Percentiles rank a stretch among this genome's conserved stretches.
Conservation (phyloP, 2,797 vertebrate genomes). For the Platalea minor region DNA sequence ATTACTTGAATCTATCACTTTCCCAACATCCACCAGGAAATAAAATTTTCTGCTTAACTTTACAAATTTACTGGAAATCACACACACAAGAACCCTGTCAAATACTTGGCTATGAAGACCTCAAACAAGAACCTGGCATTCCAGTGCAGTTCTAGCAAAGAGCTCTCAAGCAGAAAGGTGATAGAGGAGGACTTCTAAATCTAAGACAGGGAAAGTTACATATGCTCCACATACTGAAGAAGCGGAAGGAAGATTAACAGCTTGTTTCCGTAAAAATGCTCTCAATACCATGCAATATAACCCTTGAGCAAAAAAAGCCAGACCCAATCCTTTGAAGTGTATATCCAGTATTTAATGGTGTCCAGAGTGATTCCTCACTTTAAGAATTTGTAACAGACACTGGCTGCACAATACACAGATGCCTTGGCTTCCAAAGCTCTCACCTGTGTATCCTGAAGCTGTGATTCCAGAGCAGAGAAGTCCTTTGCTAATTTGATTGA, state of each 20-base stretch:
- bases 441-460: conserved; percentile 96
- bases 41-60: neutral
- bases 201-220: neutral
- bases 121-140: neutral
- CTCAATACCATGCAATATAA: neutral
- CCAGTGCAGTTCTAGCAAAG: neutral
- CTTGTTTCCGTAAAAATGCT: neutral
- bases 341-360: neutral
- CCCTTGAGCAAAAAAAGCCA: neutral
- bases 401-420: neutral
- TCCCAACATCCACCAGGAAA: neutral
- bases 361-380: neutral
- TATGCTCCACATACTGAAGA: neutral
- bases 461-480: conserved; percentile 89
- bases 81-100: neutral
- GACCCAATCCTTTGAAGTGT: neutral
- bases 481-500: conserved; percentile 94
- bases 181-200: neutral
- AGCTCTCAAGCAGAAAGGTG: neutral
- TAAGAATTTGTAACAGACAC: neutral
- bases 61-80: neutral
- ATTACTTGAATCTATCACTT: neutral
- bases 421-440: neutral
- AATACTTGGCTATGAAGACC: neutral
- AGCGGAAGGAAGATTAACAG: neutral